A percentile compares a stretch with the other conserved stretches of the same genome.
These are phyloP conservation scores for Apis cerana DNA, from an alignment of 1,140 invertebrate species.

Conservation along the genomic window DNA sequence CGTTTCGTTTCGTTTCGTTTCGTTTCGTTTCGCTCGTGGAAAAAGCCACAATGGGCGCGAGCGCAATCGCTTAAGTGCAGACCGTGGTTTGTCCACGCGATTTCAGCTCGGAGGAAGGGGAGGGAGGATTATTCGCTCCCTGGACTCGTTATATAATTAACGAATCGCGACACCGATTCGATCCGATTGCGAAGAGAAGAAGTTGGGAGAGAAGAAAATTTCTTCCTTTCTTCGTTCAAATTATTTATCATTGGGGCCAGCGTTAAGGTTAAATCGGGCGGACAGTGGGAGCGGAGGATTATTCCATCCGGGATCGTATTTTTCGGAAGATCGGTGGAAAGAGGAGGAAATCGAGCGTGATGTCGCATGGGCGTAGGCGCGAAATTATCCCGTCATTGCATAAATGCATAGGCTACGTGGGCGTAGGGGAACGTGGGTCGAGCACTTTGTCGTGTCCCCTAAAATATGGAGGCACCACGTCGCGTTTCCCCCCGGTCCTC, in stretches of 20 bases:
- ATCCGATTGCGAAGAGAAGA: neutral
- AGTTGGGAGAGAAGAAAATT: too few species aligned
- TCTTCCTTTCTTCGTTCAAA: too few species aligned
- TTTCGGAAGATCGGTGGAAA: too few species aligned
- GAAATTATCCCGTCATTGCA: slow-evolving; percentile 74
- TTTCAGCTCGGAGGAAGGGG: slow-evolving; percentile 36
- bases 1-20: slow-evolving; percentile 38
- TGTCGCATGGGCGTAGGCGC: slow-evolving; percentile 63
- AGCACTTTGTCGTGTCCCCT: slow-evolving; percentile 71
- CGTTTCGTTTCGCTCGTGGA: neutral
- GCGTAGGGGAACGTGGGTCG: slow-evolving; percentile 53
- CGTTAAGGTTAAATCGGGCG: too few species aligned
- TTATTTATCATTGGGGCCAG: too few species aligned
- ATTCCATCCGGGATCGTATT: too few species aligned
- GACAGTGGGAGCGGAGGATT: too few species aligned
- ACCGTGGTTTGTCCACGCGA: slow-evolving; percentile 60
- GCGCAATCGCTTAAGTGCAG: slow-evolving; percentile 70
- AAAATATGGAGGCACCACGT: slow-evolving; percentile 69
- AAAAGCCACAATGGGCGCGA: slow-evolving; percentile 65
- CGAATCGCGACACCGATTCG: too few species aligned
- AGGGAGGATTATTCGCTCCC: too few species aligned
- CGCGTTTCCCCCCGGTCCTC: slow-evolving; percentile 64
- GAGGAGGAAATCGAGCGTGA: slow-evolving; percentile 41
- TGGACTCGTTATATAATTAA: neutral
- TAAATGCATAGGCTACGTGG: slow-evolving; percentile 69